Evolutionary conservation across 1,140 invertebrate species (phyloP), one percentile per base, ranked within the genome.

Genomic region (Euschistus heros): DNA sequence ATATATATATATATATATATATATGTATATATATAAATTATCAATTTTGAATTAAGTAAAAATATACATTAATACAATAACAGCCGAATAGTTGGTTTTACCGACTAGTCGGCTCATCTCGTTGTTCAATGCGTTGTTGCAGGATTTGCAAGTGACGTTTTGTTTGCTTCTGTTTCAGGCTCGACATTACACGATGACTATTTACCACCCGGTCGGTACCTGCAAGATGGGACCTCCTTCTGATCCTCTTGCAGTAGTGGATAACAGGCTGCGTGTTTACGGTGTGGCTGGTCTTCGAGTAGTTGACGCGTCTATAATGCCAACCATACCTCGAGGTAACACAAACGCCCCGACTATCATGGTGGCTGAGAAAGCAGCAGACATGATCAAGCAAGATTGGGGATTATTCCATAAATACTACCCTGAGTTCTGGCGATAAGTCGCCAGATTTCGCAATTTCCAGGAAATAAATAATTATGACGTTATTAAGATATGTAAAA

Each of bases 221-320:
- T 84, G 81, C 69, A 86, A 82, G 72, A 88, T 88, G 85, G 84
- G 85, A 0, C 76, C 78, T 0, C n/a, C 8, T 0, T 67, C 59
- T 7, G 83, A 86, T 70, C 74, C 74, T 1, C 71, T 71, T 14
- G 80, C 84, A 0, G 85, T 86, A 0, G 84, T 86, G 0, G 82
- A 86, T 71, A 68, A 77, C 0, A 73, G 80, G 33, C 71, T 84
- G 2, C 75, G 78, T 44, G 84, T 88, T 0, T 75, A 82, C 17
- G 86, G 86, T 0, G 70, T 87, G 0, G 63, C 71, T 0, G 73
- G 78, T 0, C 70, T 89, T 0, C 74, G 87, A 8, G 85, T 89
- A 0, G 79, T 85, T 4, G 87, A 89, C 69, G 84, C 82, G 1
- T 87, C 85, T 63, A 80, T 89, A 1, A 88, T 88, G 84, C 87